Conservation (phyloP, 2,113 vertebrate genomes). For the Anguilla rostrata region DNA sequence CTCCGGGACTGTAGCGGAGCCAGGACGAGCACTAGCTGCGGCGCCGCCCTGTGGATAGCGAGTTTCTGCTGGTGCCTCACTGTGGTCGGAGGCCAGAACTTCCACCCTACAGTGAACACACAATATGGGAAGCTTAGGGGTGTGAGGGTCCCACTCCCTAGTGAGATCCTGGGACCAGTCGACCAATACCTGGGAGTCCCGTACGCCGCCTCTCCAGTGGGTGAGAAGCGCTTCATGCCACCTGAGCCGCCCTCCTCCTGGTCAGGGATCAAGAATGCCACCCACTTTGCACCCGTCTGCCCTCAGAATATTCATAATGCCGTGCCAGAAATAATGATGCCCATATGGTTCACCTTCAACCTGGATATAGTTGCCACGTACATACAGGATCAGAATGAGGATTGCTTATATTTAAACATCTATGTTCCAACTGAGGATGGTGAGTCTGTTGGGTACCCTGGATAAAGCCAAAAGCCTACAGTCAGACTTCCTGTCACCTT, state of each 20-base stretch:
- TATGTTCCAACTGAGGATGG: slow-evolving; percentile 99
- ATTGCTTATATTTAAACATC: slow-evolving; percentile 98
- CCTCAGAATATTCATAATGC: slow-evolving; percentile 98
- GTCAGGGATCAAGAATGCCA: slow-evolving; percentile 97
- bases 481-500: slow-evolving; percentile 58
- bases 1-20: slow-evolving; percentile 71
- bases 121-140: slow-evolving; percentile 96
- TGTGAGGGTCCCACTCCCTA: slow-evolving; percentile 87
- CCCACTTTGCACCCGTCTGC: slow-evolving; percentile 95
- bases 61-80: slow-evolving; percentile 75
- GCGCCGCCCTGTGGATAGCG: slow-evolving; percentile 81
- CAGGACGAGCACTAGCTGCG: slow-evolving; percentile 62
- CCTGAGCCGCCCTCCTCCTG: slow-evolving; percentile 92
- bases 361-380: slow-evolving; percentile 97
- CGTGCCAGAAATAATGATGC: slow-evolving; percentile 98
- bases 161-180: slow-evolving; percentile 95
- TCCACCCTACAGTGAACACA: slow-evolving; percentile 94
- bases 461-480: slow-evolving; percentile 42
- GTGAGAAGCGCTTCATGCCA: slow-evolving; percentile 95
- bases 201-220: slow-evolving; percentile 85
- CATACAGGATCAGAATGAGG: slow-evolving; percentile 98
- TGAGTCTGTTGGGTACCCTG: slow-evolving; percentile 80
- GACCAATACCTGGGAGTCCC: slow-evolving; percentile 92
- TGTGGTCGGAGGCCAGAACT: slow-evolving; percentile 77
- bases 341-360: slow-evolving; percentile 99